These are phyloP conservation scores for Urocyon cinereoargenteus DNA, from an alignment of 2,797 vertebrate genomes.

Conservation along the genomic window DNA sequence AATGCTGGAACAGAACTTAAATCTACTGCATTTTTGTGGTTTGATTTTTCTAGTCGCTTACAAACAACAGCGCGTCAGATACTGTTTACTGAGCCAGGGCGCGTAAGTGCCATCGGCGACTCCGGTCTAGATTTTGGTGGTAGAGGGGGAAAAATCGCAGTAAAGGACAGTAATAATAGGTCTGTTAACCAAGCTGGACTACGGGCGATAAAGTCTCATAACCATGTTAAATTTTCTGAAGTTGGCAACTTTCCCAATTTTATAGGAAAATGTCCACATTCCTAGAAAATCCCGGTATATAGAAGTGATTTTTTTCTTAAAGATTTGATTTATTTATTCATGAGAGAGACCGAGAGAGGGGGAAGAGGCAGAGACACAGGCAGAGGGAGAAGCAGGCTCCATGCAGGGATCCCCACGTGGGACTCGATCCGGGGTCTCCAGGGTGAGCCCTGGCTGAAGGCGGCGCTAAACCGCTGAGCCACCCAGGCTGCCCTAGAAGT, in stretches of 20 bases:
- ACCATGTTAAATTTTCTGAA: constrained; percentile 20
- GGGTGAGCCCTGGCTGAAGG: no score
- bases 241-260: background rate
- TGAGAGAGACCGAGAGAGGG: no score
- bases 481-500: no score
- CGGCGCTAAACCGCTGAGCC: no score
- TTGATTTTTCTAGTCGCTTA: constrained; percentile 30
- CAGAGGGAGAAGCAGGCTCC: no score
- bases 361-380: no score
- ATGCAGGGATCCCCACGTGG: no score
- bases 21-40: constrained; percentile 31
- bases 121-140: background rate
- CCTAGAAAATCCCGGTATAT: constrained; percentile 23
- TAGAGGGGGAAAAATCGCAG: background rate
- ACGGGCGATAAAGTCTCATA: background rate
- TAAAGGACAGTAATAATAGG: background rate
- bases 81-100: background rate
- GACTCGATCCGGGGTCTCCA: no score
- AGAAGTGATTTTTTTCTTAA: background rate
- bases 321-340: no score
- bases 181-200: background rate
- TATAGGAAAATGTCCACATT: background rate
- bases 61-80: background rate
- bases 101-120: background rate
- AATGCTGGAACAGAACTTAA: constrained; percentile 1